These are phyloP conservation scores for Physeter macrocephalus DNA, from an alignment of 2,113 vertebrate genomes.

Conservation along the genomic window DNA sequence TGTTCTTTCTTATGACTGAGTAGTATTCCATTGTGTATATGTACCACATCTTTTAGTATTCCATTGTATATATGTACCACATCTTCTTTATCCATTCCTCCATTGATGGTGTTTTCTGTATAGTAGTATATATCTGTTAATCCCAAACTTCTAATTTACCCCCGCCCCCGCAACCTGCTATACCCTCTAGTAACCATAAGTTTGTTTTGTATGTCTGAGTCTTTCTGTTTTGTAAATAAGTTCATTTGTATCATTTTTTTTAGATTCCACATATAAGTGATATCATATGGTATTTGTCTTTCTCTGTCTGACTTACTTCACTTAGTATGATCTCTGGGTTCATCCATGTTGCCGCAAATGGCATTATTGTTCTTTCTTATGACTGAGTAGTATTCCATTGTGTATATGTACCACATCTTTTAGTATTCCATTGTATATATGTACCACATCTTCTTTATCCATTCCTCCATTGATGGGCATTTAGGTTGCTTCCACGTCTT, in stretches of 20 bases:
- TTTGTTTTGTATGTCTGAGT: neutral
- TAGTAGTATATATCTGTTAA: neutral
- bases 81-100: no score
- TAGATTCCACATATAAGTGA: neutral
- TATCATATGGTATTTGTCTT: neutral
- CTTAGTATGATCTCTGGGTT: neutral
- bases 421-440: neutral
- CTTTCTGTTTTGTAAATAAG: neutral
- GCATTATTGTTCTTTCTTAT: neutral
- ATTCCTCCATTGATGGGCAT: no score
- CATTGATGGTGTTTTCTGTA: no score
- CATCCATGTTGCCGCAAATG: neutral
- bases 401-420: neutral
- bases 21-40: neutral
- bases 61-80: neutral
- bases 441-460: no score
- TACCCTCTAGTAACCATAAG: neutral
- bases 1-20: neutral
- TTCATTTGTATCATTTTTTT: neutral
- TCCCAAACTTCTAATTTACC: neutral
- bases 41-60: neutral
- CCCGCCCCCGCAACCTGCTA: neutral
- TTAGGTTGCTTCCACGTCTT: no score
- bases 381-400: neutral
- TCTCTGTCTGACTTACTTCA: neutral